Percentiles rank a stretch among this genome's conserved stretches.
phyloP scores from a whole-genome alignment of 2,797 vertebrate genomes.

The Brotula barbata region DNA sequence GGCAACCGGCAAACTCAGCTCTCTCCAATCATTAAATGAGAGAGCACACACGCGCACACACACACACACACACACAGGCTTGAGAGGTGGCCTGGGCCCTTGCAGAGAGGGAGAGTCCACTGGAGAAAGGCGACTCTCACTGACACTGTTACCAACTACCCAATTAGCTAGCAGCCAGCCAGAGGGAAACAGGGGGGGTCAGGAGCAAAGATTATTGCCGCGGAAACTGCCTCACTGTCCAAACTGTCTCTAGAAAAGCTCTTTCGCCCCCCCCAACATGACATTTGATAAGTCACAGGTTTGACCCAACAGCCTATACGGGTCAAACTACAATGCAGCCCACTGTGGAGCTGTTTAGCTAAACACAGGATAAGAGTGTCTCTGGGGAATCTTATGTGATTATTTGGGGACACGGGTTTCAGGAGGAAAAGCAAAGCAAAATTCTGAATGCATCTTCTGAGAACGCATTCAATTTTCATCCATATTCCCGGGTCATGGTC shows the following conservation, averaged over 20 bases:
- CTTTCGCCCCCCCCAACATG: neutral
- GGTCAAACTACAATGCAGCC: neutral
- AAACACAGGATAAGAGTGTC: too few relatives aligned
- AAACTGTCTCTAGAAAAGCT: conserved; percentile 31
- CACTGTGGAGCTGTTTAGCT: neutral
- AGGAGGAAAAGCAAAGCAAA: neutral
- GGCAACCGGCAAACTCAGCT: conserved; percentile 79
- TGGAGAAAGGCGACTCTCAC: conserved; percentile 67
- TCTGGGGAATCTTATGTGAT: too few relatives aligned
- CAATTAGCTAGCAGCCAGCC: conserved; percentile 71
- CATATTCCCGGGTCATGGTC: neutral
- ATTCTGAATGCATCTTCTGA: neutral
- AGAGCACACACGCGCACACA: conserved; percentile 47
- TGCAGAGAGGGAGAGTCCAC: conserved; percentile 69
- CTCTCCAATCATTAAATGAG: conserved; percentile 88
- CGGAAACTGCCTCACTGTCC: conserved; percentile 41
- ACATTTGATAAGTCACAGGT: neutral
- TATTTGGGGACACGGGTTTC: too few relatives aligned
- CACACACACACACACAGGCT: conserved; percentile 3
- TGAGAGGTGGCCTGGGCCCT: conserved; percentile 77
- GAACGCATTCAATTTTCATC: conserved; percentile 9
- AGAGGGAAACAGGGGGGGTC: conserved; percentile 16
- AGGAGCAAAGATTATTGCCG: conserved; percentile 47
- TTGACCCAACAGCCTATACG: neutral
- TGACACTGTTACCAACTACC: conserved; percentile 79